Evolutionary conservation across 2,113 vertebrate species (phyloP).

Genomic region (Arothron firmamentum): DNA sequence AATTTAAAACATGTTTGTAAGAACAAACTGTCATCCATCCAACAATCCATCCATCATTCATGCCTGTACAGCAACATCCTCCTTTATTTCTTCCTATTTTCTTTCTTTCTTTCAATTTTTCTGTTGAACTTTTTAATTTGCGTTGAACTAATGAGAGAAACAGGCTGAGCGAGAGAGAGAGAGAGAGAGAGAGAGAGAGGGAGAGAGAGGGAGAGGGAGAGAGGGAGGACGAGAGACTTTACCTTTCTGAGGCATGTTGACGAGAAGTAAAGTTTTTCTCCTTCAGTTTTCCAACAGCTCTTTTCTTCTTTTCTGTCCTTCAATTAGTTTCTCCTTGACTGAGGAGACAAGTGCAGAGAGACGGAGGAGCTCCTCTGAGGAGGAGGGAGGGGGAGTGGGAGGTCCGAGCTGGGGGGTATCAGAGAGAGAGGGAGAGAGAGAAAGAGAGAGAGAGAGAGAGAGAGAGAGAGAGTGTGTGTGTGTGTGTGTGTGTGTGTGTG

Average conservation of each 20-base stretch:
- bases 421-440: background rate
- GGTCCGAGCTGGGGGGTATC: conserved; percentile 4
- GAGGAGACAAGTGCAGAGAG: conserved; percentile 64
- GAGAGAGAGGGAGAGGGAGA: background rate
- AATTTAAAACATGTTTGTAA: background rate
- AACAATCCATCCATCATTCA: too few species aligned
- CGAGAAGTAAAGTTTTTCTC: conserved; percentile 47
- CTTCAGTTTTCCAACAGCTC: conserved; percentile 60
- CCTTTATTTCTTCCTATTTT: too few species aligned
- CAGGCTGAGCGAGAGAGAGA: background rate
- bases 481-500: too few species aligned
- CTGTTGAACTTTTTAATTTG: background rate
- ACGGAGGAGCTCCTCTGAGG: conserved; percentile 51
- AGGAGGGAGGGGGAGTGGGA: conserved; percentile 50
- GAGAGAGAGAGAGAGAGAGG: background rate
- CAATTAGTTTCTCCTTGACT: conserved; percentile 73
- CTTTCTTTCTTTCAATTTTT: too few species aligned
- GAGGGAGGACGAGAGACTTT: conserved; percentile 29
- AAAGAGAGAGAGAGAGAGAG: too few species aligned
- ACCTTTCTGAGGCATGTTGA: conserved; percentile 96
- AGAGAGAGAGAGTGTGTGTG: too few species aligned
- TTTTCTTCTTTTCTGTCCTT: conserved; percentile 65
- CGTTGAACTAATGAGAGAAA: background rate
- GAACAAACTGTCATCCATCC: too few species aligned
- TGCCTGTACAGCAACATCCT: too few species aligned